Evolutionary conservation across 2,888 invertebrate species (phyloP).

Genomic region (Tortrix viridana): DNA sequence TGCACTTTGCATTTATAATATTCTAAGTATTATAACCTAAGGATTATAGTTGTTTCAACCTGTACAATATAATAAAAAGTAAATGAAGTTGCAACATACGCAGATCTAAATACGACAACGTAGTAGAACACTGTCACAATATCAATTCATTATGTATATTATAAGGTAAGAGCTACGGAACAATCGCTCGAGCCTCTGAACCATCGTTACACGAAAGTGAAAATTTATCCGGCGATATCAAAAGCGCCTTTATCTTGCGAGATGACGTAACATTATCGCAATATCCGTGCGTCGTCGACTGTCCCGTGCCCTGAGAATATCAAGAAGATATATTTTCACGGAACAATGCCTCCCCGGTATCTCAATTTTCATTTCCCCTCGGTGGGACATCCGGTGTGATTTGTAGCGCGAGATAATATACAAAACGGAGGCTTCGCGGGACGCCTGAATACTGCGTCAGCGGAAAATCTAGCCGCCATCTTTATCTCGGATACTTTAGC

Average conservation of each 20-base stretch:
- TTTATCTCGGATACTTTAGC: slow-evolving; percentile 66
- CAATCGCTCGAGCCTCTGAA: slow-evolving; percentile 19
- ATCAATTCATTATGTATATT: slow-evolving; percentile 6
- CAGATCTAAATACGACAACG: too few relatives aligned
- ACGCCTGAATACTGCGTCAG: slow-evolving; percentile 67
- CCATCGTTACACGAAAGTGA: slow-evolving; percentile 61
- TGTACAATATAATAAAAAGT: too few relatives aligned
- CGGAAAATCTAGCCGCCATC: slow-evolving; percentile 67
- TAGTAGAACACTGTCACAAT: not conserved
- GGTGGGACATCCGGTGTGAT: slow-evolving; percentile 80
- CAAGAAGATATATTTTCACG: slow-evolving; percentile 82
- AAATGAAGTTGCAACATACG: too few relatives aligned
- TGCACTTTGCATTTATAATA: too few relatives aligned
- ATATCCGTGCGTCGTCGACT: slow-evolving; percentile 75
- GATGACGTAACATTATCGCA: slow-evolving; percentile 78
- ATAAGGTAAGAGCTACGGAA: slow-evolving; percentile 12
- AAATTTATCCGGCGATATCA: slow-evolving; percentile 70
- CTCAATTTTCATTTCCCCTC: slow-evolving; percentile 83
- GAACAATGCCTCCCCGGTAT: slow-evolving; percentile 82
- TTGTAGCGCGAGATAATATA: slow-evolving; percentile 82
- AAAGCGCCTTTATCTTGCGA: slow-evolving; percentile 72
- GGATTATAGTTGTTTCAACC: too few relatives aligned
- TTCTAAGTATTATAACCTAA: too few relatives aligned
- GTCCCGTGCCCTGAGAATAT: slow-evolving; percentile 76
- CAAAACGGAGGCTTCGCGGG: slow-evolving; percentile 79